Percentiles rank a stretch among this genome's conserved stretches.
phyloP scores from a whole-genome alignment of 2,797 vertebrate genomes.

The Peromyscus melanophrys region DNA sequence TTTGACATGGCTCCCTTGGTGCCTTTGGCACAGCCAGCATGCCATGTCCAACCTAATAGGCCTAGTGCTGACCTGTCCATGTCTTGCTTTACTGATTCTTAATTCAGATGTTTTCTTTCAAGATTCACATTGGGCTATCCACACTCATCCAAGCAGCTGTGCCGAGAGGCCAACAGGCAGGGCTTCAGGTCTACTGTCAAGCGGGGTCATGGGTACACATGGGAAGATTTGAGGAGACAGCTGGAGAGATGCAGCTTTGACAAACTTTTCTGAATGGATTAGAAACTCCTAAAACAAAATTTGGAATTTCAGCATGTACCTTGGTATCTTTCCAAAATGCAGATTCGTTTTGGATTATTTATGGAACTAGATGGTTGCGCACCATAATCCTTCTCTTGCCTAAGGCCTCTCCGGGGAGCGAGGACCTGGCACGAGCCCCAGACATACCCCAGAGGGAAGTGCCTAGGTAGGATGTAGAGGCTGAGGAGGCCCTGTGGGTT shows the following conservation, averaged over 20 bases:
- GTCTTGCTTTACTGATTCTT: neutral
- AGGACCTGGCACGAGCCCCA: neutral
- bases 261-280: conserved; percentile 21
- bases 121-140: neutral
- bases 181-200: neutral
- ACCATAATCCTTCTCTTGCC: conserved; percentile 35
- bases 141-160: neutral
- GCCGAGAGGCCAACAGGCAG: neutral
- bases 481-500: neutral
- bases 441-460: neutral
- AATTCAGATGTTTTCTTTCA: neutral
- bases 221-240: neutral
- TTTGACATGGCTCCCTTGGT: neutral
- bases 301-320: conserved; percentile 43
- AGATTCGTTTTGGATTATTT: conserved; percentile 75
- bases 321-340: conserved; percentile 55
- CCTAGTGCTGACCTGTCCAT: neutral
- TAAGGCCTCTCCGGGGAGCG: neutral
- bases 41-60: neutral
- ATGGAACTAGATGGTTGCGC: neutral
- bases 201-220: neutral
- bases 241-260: neutral
- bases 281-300: conserved; percentile 7
- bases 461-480: neutral
- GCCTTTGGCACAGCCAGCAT: neutral